Evolutionary conservation across 2,797 vertebrate genomes (phyloP), one percentile per base, ranked within the genome.

Genomic region (Pseudopleuronectes americanus): DNA sequence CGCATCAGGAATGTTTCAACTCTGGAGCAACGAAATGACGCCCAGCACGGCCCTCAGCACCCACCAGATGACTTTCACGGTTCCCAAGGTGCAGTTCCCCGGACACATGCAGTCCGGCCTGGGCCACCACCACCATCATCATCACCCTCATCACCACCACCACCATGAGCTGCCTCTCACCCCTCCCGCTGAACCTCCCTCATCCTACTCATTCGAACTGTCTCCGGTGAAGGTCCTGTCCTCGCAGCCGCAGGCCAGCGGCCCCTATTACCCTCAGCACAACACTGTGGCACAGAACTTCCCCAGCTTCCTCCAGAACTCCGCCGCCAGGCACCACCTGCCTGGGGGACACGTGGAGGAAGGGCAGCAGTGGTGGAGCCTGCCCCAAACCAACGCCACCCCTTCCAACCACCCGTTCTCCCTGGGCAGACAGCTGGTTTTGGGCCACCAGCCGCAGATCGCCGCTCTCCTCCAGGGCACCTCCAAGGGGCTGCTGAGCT

Each of bases 151-250:
- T n/a, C 94, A 95, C 69, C 94, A 94, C 84, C 95, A 95, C 83
- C 95, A 95, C 81, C 95, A 96, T 14, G 94, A 96, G 82, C 92
- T 96, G 61, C 94, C 96, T 83, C 95, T 96, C 65, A 96, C 96
- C 2, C 96, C 96, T 23, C 95, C 95, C 0, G 96, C 96, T 1
- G 94, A 95, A 21, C 91, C 94, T 0, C 90, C 95, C 0, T 87
- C 94, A 0, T 90, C 94, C 43, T 96, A 96, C 84, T 94, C 95
- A 7, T 96, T 96, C 16, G 96, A 96, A 86, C 92, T 96, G 43
- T 96, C 96, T 36, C 95, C 95, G 0, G 94, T 96, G 52, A 96
- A 96, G 80, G 93, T 96, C 63, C 63, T 96, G 65, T 90, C 94
- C 12, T 93, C 94, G 0, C 93, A 95, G 76, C 74, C 93, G 0